Percentiles rank a stretch among this genome's conserved stretches.
Evolutionary conservation across 2,888 invertebrate species (phyloP).

Genomic region (Eristalis arbustorum): DNA sequence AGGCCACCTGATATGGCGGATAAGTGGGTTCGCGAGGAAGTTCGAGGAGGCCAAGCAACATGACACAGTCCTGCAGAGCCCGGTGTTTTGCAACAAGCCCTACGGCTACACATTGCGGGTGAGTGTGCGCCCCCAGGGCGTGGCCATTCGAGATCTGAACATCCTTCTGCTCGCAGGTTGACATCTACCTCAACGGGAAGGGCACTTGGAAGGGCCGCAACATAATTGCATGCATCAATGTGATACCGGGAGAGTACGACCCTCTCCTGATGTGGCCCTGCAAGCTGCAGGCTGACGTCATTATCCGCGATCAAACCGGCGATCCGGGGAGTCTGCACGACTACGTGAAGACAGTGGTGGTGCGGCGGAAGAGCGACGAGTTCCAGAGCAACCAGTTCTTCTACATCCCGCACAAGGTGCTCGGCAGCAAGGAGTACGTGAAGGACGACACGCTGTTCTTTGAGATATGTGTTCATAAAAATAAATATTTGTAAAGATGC

Average conservation of each 20-base stretch:
- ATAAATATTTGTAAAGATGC: slow-evolving; percentile 41
- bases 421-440: slow-evolving; percentile 77
- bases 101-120: slow-evolving; percentile 89
- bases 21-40: slow-evolving; percentile 84
- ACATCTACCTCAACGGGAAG: slow-evolving; percentile 86
- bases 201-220: slow-evolving; percentile 89
- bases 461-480: slow-evolving; percentile 76
- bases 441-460: slow-evolving; percentile 78
- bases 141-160: background rate
- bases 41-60: slow-evolving; percentile 86
- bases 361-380: slow-evolving; percentile 81
- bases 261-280: slow-evolving; percentile 88
- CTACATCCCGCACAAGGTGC: slow-evolving; percentile 78
- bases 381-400: slow-evolving; percentile 79
- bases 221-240: slow-evolving; percentile 85
- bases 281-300: slow-evolving; percentile 84
- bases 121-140: slow-evolving; percentile 70
- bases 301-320: slow-evolving; percentile 84
- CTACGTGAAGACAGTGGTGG: slow-evolving; percentile 84
- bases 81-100: slow-evolving; percentile 85
- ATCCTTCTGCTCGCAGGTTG: slow-evolving; percentile 81
- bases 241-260: slow-evolving; percentile 87
- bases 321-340: slow-evolving; percentile 81
- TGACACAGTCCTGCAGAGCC: slow-evolving; percentile 84
- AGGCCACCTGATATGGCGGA: slow-evolving; percentile 86